Conservation (phyloP, 53 echinoderm and acorn worm species). For the Antedon mediterranea region DNA sequence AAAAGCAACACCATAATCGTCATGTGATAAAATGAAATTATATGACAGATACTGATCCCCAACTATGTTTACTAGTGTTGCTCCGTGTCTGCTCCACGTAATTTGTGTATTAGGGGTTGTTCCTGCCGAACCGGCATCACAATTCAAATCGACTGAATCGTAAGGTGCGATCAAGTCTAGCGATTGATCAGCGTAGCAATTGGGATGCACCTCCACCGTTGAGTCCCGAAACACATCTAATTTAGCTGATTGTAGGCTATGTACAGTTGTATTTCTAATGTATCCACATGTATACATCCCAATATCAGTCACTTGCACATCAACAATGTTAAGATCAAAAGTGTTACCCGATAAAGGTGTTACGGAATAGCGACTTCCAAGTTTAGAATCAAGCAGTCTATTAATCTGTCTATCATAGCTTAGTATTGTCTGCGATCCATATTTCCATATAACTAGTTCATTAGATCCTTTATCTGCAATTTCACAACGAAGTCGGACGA, state of each 20-base stretch:
- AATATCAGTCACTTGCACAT: neutral
- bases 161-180: neutral
- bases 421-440: neutral
- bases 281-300: neutral
- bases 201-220: neutral
- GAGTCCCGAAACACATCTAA: neutral
- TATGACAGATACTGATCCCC: neutral
- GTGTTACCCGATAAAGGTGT: neutral
- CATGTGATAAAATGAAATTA: neutral
- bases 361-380: neutral
- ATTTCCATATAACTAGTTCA: neutral
- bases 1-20: neutral
- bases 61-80: neutral
- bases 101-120: neutral
- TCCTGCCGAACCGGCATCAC: neutral
- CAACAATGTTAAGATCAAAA: neutral
- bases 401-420: neutral
- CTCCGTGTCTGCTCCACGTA: neutral
- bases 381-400: neutral
- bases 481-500: neutral
- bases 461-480: neutral
- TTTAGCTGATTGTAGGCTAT: neutral
- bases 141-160: neutral
- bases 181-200: neutral
- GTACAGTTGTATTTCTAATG: neutral